phyloP scores from a whole-genome alignment of 2,113 vertebrate species.

The Ascaphus truei region DNA sequence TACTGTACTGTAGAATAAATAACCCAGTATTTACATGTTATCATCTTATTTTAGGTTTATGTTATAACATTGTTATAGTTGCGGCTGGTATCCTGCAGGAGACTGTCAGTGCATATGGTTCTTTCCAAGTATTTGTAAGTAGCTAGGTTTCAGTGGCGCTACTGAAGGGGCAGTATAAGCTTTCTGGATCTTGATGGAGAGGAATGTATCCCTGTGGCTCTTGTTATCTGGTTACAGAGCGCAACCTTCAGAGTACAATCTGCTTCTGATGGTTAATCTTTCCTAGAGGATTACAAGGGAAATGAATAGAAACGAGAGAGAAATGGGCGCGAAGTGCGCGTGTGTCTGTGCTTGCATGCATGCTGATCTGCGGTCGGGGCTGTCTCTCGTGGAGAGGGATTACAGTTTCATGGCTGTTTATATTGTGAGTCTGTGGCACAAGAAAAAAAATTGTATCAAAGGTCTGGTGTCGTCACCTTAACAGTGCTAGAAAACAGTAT shows the following conservation, averaged over 20 bases:
- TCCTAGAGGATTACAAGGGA: constrained; percentile 31
- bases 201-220: constrained; percentile 49
- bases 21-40: constrained; percentile 88
- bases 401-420: background rate
- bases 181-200: constrained; percentile 50
- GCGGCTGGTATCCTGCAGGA: constrained; percentile 76
- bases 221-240: constrained; percentile 46
- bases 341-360: background rate
- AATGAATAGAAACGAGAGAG: constrained; percentile 46
- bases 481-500: background rate
- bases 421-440: constrained; percentile 41
- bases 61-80: constrained; percentile 83
- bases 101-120: constrained; percentile 68
- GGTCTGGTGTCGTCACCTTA: background rate
- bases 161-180: constrained; percentile 50
- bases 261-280: constrained; percentile 37
- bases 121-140: constrained; percentile 58
- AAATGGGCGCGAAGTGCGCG: background rate
- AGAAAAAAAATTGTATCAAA: constrained; percentile 32
- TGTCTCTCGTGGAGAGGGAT: background rate
- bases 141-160: constrained; percentile 50
- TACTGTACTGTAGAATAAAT: constrained; percentile 89
- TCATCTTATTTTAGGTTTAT: constrained; percentile 85
- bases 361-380: background rate
- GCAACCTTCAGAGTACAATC: constrained; percentile 31